Evolutionary conservation across 2,797 vertebrate species (phyloP), one percentile per base, ranked within the genome.

Genomic region (Buphagus erythrorhynchus): DNA sequence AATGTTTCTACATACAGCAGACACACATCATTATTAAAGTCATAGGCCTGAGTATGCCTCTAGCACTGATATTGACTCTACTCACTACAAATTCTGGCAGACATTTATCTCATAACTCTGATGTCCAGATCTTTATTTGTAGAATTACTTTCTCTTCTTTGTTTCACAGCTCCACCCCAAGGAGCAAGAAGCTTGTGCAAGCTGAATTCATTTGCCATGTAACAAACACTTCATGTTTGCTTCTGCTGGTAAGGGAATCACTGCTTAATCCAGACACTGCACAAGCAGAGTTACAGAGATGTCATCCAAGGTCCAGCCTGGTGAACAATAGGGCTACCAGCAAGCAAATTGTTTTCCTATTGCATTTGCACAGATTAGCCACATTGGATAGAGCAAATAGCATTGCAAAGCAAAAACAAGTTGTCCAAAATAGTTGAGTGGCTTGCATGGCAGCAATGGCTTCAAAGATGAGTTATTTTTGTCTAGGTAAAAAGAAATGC

Each of bases 121-220:
- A 81, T 80, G 54, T 48, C 36, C 66, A 75, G 35, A 62, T 48
- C 48, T 88, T 91, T 77, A 80, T 67, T 68, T 66, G 26, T 81
- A 46, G 35, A 52, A 48, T 40, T 90, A 49, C 13, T 72, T 88
- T 78, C 75, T 72, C 74, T 51, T 40, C 40, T 80, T 67, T 88
- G 36, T 86, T 94, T 95, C 69, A 94, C 45, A 89, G 88, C 59
- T 84, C 48, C 72, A 86, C 82, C 26, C 63, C 58, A 86, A 77
- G 72, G 79, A 93, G 19, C 55, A 88, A 84, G 54, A 84, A 86
- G 40, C 54, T 78, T 0, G 0, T 52, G 40, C 4, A 3, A 73
- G 33, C 38, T 49, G 69, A 83, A 91, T 88, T 78, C 1, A 40
- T 51, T 48, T 68, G 26, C 31, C 46, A 20, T 4, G 51, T 72